These are phyloP conservation scores for Lithophane ornitopus DNA, from an alignment of 2,888 invertebrate species.

Conservation along the genomic window DNA sequence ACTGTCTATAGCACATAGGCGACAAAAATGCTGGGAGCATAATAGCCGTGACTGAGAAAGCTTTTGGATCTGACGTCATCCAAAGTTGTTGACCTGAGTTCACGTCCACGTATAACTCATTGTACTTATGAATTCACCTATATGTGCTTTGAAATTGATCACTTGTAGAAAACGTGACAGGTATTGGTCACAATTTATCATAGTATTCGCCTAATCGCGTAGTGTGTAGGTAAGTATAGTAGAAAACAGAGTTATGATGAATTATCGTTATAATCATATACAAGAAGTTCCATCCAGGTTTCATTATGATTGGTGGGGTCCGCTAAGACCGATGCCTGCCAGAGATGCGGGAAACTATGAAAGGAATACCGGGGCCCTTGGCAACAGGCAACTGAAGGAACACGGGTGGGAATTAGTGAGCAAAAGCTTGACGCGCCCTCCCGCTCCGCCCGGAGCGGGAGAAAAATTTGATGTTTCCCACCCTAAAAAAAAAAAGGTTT, in stretches of 20 bases:
- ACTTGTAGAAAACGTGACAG: slow-evolving; percentile 45
- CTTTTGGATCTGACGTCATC: slow-evolving; percentile 74
- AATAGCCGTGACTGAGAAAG: slow-evolving; percentile 70
- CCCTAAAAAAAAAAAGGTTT: too few species aligned
- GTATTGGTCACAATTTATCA: slow-evolving; percentile 33
- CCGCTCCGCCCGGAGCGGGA: too few species aligned
- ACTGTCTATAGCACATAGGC: slow-evolving; percentile 42
- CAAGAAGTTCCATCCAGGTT: background rate
- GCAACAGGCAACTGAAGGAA: too few species aligned
- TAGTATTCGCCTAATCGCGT: slow-evolving; percentile 10
- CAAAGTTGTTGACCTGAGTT: slow-evolving; percentile 77
- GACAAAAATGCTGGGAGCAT: slow-evolving; percentile 48
- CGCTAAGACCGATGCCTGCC: too few species aligned
- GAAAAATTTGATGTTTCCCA: too few species aligned
- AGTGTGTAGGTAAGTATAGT: slow-evolving; percentile 14
- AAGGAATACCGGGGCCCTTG: too few species aligned
- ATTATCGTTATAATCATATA: background rate
- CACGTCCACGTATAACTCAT: slow-evolving; percentile 58
- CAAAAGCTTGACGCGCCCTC: too few species aligned
- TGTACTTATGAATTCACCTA: slow-evolving; percentile 48
- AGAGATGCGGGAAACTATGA: too few species aligned
- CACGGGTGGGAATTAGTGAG: too few species aligned
- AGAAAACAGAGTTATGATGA: background rate
- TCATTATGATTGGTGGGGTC: too few species aligned
- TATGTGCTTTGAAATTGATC: slow-evolving; percentile 39